Conservation (phyloP, 1,140 invertebrate species). For the Drosophila dunni region DNA sequence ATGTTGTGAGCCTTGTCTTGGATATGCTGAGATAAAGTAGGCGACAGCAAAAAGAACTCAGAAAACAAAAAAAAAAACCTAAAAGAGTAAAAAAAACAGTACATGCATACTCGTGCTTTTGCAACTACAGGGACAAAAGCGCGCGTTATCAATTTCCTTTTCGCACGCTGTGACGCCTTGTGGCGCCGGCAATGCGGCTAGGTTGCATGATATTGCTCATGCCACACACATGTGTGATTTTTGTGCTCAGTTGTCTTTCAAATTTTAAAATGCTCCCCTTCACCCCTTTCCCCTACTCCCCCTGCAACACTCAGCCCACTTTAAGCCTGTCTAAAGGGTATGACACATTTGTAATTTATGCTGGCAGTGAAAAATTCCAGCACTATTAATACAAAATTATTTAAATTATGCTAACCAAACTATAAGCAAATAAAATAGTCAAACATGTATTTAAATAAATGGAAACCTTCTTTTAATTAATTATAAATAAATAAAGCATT, state of each 20-base stretch:
- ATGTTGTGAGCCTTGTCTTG: constrained; percentile 48
- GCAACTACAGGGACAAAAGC: background rate
- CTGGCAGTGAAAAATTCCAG: no score
- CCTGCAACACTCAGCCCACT: no score
- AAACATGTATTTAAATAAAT: no score
- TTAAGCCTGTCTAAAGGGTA: no score
- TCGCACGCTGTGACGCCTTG: constrained; percentile 47
- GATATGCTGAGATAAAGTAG: constrained; percentile 36
- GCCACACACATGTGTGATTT: background rate
- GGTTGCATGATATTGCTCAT: background rate
- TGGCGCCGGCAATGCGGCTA: constrained; percentile 15
- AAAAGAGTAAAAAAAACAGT: background rate
- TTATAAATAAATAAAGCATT: no score
- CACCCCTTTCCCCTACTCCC: background rate
- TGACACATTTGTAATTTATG: no score
- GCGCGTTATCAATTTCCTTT: constrained; percentile 41
- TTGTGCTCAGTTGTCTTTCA: constrained; percentile 9
- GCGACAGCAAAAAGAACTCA: constrained; percentile 19
- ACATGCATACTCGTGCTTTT: constrained; percentile 6
- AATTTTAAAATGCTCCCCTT: background rate
- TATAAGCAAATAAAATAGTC: no score
- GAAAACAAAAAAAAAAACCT: background rate
- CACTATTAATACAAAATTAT: no score
- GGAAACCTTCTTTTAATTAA: no score
- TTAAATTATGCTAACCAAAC: no score